Evolutionary conservation across 2,797 vertebrate species (phyloP), one percentile per base, ranked within the genome.

Genomic region (Zenarchopterus dispar): DNA sequence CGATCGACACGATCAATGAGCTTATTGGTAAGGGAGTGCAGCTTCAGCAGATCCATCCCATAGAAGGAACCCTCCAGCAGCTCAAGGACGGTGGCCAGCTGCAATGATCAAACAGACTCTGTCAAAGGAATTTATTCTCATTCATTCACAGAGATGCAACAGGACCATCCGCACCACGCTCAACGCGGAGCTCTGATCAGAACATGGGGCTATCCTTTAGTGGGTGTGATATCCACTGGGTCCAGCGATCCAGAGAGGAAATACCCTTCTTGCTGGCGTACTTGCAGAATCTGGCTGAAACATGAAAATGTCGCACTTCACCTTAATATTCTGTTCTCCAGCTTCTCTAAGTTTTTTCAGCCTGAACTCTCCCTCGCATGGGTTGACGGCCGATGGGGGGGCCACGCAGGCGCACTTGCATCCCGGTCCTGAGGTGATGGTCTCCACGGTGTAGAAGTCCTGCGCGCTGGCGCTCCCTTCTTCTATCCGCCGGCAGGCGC

Each of bases 331-430:
- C 0, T 89, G 86, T 75, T 94, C 91, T 7, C 95, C 94, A 0
- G 95, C 94, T 50, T 97, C 95, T 57, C 87, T 91, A 42, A 97
- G 94, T 69, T 90, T 94, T 88, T 96, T 94, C 64, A 97, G 91
- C 80, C 96, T 92, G 89, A 91, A 95, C 82, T 96, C 95, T 1
- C 94, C 95, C 78, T 97, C 95, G 0, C 97, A 99, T 0, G 96
- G 96, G 51, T 97, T 96, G 86, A 98, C 92, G 0, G 96, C 94
- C 0, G 97, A 96, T 0, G 95, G 95, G 8, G 97, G 97, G 0
- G 96, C 97, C 10, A 97, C 90, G 8, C 97, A 99, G 0, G 95
- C 92, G 81, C 97, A 99, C 85, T 97, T 97, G 93, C 97, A 98
- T 81, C 91, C 84, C 0, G 95, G 90, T 58, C 96, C 96, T 0